phyloP scores from a whole-genome alignment of 1,140 invertebrate genomes.

The Lepidotrigona ventralis region DNA sequence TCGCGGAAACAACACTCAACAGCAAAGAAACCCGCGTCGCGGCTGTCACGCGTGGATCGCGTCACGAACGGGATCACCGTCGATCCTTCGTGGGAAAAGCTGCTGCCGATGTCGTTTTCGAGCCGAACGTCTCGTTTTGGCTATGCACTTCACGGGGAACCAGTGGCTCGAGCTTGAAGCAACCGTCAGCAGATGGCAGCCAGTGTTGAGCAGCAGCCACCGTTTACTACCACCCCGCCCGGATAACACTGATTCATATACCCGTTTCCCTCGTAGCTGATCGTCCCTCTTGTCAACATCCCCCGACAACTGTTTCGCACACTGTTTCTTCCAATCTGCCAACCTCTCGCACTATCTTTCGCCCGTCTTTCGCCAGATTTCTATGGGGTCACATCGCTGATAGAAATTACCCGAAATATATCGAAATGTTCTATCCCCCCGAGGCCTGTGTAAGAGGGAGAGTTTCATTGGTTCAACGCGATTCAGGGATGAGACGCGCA shows the following conservation, averaged over 20 bases:
- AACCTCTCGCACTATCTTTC: neutral
- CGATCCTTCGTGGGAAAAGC: constrained; percentile 6
- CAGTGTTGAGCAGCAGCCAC: constrained; percentile 40
- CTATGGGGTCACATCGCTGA: constrained; percentile 1
- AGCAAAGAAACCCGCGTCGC: neutral
- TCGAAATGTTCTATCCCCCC: constrained; percentile 36
- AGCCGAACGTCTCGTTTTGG: constrained; percentile 67
- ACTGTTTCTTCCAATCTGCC: neutral
- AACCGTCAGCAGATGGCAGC: constrained; percentile 71
- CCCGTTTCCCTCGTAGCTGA: constrained; percentile 4
- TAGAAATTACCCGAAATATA: constrained; percentile 41
- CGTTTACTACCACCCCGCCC: constrained; percentile 65
- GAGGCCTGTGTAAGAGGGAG: constrained; percentile 23
- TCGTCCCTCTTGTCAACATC: neutral
- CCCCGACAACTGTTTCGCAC: neutral
- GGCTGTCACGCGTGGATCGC: neutral
- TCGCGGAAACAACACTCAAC: constrained; percentile 19
- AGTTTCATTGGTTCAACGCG: constrained; percentile 46
- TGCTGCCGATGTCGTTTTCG: constrained; percentile 27
- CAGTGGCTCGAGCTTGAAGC: constrained; percentile 64
- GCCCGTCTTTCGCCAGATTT: neutral
- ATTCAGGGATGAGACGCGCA: constrained; percentile 53
- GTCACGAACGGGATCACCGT: neutral
- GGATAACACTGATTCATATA: constrained; percentile 60
- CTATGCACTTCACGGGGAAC: constrained; percentile 75